Base-by-base conservation (phyloP, 2,888 invertebrate genomes). In the Neoitamus cyanurus region DNA sequence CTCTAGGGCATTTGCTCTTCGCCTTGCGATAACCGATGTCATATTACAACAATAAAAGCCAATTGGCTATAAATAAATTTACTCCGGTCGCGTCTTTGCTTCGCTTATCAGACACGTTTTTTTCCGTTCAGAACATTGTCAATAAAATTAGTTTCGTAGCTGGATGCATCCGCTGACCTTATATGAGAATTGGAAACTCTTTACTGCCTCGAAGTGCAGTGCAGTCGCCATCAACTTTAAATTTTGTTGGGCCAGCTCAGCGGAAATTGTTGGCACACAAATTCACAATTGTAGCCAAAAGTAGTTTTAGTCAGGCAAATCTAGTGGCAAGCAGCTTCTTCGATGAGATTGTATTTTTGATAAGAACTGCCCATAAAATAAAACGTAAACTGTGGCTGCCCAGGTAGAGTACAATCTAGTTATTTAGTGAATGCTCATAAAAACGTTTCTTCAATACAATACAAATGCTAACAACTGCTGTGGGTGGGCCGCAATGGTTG, bases 31-130 rank as follows among this genome's bases (percentile, higher is more conserved):
- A 58, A 58, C 58, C 58, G 20, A 58, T 58, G 58, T 58, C 20
- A 58, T 58, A 25, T 58, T 15, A 58, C 58, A 58, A 58, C 58
- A 58, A 58, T 58, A 58, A 58, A 58, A 58, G 58, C 20, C 58
- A 58, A 58, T 58, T 58, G 58, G 58, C 58, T 58, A 58, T 58
- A 58, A 58, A 58, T 58, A 58, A 58, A 58, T 58, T 58, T 58
- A 58, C 58, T 58, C 20, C 58, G 58, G 6, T 15, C 15, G 3
- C 15, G 37, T 11, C 37, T 6, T 37, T 37, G 13, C 37, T 7
- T 58, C 20, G 0, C 58, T 58, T 58, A 58, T 58, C 58, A 25
- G 58, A 20, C 58, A 58, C 15, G 15, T 58, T 25, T 58, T 58
- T 25, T 58, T 46, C 42, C 13, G 15, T 25, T 58, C 11, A 58